Percentiles rank a stretch among this genome's conserved stretches.
These are phyloP conservation scores for Poecilobothrus nobilitatus DNA, from an alignment of 2,888 invertebrate species.

Conservation along the genomic window DNA sequence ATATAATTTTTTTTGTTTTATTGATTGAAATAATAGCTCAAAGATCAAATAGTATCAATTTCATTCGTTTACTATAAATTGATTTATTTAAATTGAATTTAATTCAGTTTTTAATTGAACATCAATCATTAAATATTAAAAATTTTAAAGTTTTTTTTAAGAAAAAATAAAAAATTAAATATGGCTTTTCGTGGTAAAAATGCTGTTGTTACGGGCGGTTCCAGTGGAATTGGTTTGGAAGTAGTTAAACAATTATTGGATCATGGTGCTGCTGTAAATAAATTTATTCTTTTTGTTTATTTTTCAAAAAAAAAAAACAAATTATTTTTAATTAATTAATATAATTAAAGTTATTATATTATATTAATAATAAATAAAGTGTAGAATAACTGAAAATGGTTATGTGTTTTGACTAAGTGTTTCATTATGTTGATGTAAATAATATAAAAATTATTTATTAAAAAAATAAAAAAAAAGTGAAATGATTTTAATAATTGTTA, in stretches of 20 bases:
- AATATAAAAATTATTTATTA: too few relatives aligned
- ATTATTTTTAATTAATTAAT: too few relatives aligned
- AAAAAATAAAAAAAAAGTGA: too few relatives aligned
- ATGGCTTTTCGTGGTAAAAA: slow-evolving; percentile 40
- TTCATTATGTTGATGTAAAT: too few relatives aligned
- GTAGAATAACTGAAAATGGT: too few relatives aligned
- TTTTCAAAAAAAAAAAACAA: too few relatives aligned
- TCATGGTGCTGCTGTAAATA: slow-evolving; percentile 33
- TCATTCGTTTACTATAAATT: neutral
- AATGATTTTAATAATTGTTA: too few relatives aligned
- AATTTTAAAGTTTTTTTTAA: too few relatives aligned
- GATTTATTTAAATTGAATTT: neutral
- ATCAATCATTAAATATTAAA: neutral
- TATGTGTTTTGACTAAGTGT: too few relatives aligned
- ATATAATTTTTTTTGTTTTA: too few relatives aligned
- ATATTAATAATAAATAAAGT: too few relatives aligned
- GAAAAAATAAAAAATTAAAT: slow-evolving; percentile 3
- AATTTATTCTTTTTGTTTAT: neutral
- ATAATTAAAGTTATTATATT: neutral
- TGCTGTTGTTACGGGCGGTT: slow-evolving; percentile 41
- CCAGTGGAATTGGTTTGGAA: slow-evolving; percentile 41
- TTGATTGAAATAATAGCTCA: too few relatives aligned
- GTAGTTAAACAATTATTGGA: slow-evolving; percentile 35
- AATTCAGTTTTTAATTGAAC: neutral
- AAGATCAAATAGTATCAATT: neutral